Percentiles rank a stretch among this genome's conserved stretches.
phyloP scores from a whole-genome alignment of 2,797 vertebrate species.

The Sebastes minor region DNA sequence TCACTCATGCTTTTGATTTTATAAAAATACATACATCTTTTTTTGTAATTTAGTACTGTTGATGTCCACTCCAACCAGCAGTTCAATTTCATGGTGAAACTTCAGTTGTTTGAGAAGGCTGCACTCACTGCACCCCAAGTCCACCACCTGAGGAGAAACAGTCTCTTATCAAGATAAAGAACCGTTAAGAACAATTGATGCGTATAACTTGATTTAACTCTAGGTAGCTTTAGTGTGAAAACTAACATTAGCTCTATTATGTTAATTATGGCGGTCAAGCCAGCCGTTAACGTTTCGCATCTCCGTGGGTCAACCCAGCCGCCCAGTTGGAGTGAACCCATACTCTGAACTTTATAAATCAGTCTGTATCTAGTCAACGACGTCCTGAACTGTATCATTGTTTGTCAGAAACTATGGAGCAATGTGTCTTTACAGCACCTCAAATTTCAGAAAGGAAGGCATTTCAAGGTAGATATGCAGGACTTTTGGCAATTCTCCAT shows the following conservation, averaged over 20 bases:
- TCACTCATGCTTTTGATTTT: background rate
- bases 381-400: background rate
- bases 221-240: background rate
- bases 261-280: too few relatives aligned
- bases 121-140: conserved; percentile 91
- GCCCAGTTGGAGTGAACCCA: background rate
- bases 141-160: conserved; percentile 83
- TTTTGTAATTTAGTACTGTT: conserved; percentile 76
- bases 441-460: background rate
- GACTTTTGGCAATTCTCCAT: background rate
- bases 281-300: too few relatives aligned
- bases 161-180: background rate
- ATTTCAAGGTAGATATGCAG: background rate
- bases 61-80: conserved; percentile 90
- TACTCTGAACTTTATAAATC: background rate
- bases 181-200: background rate
- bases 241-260: too few relatives aligned
- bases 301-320: background rate
- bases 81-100: conserved; percentile 85
- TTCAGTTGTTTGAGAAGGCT: conserved; percentile 85
- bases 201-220: too few relatives aligned
- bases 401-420: background rate
- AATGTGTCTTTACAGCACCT: background rate
- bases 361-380: background rate
- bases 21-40: conserved; percentile 80